Evolutionary conservation across 1,140 invertebrate species (phyloP).

Genomic region (Drosophila watanabei): DNA sequence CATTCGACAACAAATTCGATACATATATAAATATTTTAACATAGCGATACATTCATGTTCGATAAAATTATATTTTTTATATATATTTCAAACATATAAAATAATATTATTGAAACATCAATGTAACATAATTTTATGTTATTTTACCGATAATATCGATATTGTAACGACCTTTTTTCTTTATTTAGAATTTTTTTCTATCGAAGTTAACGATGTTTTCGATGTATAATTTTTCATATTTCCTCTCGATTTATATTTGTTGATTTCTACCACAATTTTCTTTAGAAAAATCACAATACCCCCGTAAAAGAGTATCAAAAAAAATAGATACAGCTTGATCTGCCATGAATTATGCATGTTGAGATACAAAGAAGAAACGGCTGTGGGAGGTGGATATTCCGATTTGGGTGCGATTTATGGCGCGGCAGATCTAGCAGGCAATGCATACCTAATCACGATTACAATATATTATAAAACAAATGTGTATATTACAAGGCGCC

Average conservation of each 20-base stretch:
- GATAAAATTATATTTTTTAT: neutral
- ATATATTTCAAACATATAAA: neutral
- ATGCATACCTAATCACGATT: conserved; percentile 80
- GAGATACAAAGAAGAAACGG: conserved; percentile 50
- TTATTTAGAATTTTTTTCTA: neutral
- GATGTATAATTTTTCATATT: no score
- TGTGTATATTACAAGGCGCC: conserved; percentile 79
- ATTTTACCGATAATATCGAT: neutral
- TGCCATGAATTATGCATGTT: conserved; percentile 81
- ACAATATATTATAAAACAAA: conserved; percentile 78
- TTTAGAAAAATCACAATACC: neutral
- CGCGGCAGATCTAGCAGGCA: conserved; percentile 76
- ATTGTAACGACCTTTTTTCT: neutral
- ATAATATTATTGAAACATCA: neutral
- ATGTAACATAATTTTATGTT: neutral
- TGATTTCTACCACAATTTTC: neutral
- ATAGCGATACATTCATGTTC: neutral
- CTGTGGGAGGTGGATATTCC: conserved; percentile 50
- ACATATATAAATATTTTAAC: neutral
- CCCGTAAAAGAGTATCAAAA: neutral
- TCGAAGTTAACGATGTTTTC: no score
- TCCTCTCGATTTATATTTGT: no score
- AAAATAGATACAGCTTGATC: conserved; percentile 63
- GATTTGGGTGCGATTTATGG: conserved; percentile 80
- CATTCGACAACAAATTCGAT: neutral